Evolutionary conservation across 2,888 invertebrate genomes (phyloP).

Genomic region (Euplagia quadripunctaria): DNA sequence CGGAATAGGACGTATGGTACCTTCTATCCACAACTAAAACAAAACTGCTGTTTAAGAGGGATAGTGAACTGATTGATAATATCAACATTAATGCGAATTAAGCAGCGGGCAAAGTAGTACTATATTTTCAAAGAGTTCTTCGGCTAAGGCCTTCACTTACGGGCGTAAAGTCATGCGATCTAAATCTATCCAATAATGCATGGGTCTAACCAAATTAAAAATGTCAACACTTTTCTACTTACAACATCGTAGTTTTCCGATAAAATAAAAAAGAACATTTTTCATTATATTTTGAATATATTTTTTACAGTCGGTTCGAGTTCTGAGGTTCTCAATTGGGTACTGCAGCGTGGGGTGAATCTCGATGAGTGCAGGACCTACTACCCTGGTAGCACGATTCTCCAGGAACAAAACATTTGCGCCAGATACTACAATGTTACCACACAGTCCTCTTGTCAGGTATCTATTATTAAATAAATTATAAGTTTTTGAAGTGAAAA

Average conservation of each 20-base stretch:
- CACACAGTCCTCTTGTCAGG: conserved; percentile 79
- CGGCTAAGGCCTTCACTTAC: no score
- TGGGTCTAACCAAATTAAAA: no score
- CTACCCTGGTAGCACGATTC: conserved; percentile 62
- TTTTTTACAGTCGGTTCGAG: conserved; percentile 65
- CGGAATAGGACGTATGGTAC: no score
- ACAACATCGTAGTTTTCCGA: no score
- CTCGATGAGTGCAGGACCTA: conserved; percentile 69
- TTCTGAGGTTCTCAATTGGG: conserved; percentile 80
- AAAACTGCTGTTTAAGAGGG: no score
- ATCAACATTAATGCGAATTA: background rate
- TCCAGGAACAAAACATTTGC: conserved; percentile 71
- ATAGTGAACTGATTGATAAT: no score
- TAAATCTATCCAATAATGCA: no score
- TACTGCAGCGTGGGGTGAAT: conserved; percentile 74
- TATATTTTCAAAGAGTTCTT: background rate
- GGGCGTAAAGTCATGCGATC: no score
- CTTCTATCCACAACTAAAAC: no score
- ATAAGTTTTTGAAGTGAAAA: no score
- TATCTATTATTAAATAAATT: conserved; percentile 27
- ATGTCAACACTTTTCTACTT: no score
- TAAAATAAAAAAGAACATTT: no score
- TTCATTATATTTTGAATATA: background rate
- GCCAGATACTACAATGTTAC: conserved; percentile 71
- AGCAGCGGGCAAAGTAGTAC: background rate